These are phyloP conservation scores for Dasypolia templi DNA, from an alignment of 2,888 invertebrate species.

Conservation along the genomic window DNA sequence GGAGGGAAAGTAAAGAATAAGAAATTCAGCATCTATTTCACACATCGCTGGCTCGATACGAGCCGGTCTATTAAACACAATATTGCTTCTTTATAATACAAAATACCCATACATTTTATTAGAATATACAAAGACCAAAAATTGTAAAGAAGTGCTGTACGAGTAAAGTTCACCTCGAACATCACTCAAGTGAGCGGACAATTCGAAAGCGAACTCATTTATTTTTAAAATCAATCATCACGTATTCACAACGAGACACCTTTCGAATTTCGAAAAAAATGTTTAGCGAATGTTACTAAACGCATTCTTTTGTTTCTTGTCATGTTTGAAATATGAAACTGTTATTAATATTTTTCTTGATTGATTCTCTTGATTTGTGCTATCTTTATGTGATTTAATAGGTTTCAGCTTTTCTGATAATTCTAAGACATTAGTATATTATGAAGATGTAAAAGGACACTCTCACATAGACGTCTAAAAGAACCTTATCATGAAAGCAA, in stretches of 20 bases:
- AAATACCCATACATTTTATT: background rate
- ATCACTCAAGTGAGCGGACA: background rate
- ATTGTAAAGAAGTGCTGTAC: background rate
- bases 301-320: background rate
- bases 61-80: conserved; percentile 27
- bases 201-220: conserved; percentile 6
- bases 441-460: background rate
- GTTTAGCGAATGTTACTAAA: background rate
- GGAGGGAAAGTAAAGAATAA: conserved; percentile 18
- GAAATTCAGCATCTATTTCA: conserved; percentile 47
- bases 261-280: background rate
- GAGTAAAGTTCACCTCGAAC: background rate
- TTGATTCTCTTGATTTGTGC: background rate
- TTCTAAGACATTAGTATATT: background rate
- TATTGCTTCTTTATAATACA: conserved; percentile 27
- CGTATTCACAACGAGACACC: background rate
- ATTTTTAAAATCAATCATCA: background rate
- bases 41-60: conserved; percentile 43
- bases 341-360: background rate
- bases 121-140: background rate
- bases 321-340: background rate
- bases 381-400: background rate
- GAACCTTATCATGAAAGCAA: background rate
- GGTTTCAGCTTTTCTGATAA: background rate
- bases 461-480: too few species aligned